These are phyloP conservation scores for Tolmerus cingulatus DNA, from an alignment of 2,888 invertebrate species.

Conservation along the genomic window DNA sequence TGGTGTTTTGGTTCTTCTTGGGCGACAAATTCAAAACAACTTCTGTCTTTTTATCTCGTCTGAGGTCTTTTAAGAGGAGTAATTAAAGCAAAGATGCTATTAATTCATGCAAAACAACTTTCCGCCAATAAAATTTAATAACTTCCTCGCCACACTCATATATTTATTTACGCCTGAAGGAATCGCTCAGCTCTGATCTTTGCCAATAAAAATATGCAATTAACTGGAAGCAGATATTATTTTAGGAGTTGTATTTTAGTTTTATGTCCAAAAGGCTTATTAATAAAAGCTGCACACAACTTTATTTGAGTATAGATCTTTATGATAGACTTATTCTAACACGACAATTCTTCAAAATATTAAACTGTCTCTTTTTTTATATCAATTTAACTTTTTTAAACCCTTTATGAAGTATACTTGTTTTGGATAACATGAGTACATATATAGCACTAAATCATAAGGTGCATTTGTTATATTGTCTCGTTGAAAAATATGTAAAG, in stretches of 20 bases:
- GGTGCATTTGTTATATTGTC: too few species aligned
- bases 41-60: neutral
- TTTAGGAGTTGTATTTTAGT: neutral
- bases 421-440: too few species aligned
- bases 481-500: too few species aligned
- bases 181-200: neutral
- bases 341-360: too few species aligned
- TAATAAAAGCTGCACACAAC: neutral
- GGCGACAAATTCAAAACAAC: conserved; percentile 10
- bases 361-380: too few species aligned
- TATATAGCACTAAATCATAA: too few species aligned
- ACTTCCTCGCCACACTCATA: neutral
- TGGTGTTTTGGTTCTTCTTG: neutral
- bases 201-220: neutral
- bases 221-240: neutral
- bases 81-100: conserved; percentile 6
- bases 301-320: neutral
- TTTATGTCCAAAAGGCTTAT: neutral
- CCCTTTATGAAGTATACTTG: too few species aligned
- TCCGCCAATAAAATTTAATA: neutral
- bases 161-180: neutral
- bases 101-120: conserved; percentile 1
- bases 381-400: too few species aligned
- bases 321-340: neutral
- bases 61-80: neutral